These are phyloP conservation scores for Plestiodon gilberti DNA, from an alignment of 2,113 vertebrate species.

Conservation along the genomic window DNA sequence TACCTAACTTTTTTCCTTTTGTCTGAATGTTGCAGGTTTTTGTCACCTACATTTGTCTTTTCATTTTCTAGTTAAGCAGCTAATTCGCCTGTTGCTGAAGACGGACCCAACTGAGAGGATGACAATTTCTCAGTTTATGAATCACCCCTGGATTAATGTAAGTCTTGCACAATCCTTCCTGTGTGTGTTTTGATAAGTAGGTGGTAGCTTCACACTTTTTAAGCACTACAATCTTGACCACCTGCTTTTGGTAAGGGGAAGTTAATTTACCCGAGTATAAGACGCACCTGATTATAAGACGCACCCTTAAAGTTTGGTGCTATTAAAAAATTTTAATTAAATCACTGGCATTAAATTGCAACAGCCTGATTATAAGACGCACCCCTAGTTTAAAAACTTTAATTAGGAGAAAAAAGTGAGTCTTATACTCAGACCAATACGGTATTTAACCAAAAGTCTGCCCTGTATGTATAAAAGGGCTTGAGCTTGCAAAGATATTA, in stretches of 20 bases:
- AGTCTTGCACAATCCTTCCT: conserved; percentile 51
- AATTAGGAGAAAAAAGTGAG: too few species aligned
- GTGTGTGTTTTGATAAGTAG: not conserved
- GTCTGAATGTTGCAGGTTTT: not conserved
- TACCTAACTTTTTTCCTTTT: not conserved
- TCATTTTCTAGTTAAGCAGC: conserved; percentile 84
- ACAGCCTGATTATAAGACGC: too few species aligned
- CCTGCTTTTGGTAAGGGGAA: not conserved
- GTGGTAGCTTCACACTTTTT: not conserved
- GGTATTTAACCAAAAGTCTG: conserved; percentile 30
- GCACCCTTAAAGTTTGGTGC: too few species aligned
- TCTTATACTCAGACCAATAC: too few species aligned
- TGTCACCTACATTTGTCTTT: not conserved
- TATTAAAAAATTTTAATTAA: too few species aligned
- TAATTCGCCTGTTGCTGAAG: conserved; percentile 94
- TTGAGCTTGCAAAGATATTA: conserved; percentile 27
- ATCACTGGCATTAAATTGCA: too few species aligned
- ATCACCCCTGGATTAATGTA: conserved; percentile 97
- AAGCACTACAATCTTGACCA: not conserved
- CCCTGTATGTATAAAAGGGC: conserved; percentile 13
- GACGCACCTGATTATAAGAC: too few species aligned
- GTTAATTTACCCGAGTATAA: too few species aligned
- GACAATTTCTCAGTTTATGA: conserved; percentile 95
- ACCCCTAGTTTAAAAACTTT: too few species aligned
- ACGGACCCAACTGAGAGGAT: conserved; percentile 96